phyloP scores from a whole-genome alignment of 2,797 vertebrate species.

The Hipposideros larvatus region DNA sequence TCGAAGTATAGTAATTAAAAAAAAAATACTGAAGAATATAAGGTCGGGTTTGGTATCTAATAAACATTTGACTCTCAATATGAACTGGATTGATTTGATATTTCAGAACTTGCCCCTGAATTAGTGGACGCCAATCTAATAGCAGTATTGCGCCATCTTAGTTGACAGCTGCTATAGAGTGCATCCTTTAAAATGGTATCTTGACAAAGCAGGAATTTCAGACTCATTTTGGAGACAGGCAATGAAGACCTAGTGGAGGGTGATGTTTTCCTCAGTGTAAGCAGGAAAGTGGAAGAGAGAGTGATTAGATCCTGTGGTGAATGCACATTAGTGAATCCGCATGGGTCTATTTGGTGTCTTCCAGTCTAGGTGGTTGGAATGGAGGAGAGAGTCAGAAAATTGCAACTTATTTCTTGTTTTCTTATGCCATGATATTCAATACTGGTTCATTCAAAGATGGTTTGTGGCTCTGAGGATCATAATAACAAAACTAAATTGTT shows the following conservation, averaged over 20 bases:
- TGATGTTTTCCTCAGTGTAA: background rate
- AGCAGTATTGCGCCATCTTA: background rate
- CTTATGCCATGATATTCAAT: background rate
- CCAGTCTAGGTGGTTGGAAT: too few species aligned
- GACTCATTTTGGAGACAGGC: background rate
- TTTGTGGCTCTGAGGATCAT: background rate
- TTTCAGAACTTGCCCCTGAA: background rate
- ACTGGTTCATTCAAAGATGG: too few species aligned
- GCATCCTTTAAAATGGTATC: background rate
- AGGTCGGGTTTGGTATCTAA: background rate
- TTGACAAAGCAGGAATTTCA: background rate
- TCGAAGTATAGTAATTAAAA: background rate
- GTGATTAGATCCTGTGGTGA: background rate
- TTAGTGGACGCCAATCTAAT: background rate
- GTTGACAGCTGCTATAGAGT: background rate
- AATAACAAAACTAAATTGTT: background rate
- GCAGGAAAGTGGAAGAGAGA: background rate
- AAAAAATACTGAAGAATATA: background rate
- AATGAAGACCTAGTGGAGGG: background rate
- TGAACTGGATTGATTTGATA: background rate
- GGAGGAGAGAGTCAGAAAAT: too few species aligned
- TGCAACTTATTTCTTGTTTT: background rate
- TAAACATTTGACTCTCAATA: background rate
- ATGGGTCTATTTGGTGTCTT: background rate
- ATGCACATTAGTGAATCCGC: background rate